Base-by-base conservation (phyloP, 2,797 vertebrate species). In the Gorsachius magnificus region DNA sequence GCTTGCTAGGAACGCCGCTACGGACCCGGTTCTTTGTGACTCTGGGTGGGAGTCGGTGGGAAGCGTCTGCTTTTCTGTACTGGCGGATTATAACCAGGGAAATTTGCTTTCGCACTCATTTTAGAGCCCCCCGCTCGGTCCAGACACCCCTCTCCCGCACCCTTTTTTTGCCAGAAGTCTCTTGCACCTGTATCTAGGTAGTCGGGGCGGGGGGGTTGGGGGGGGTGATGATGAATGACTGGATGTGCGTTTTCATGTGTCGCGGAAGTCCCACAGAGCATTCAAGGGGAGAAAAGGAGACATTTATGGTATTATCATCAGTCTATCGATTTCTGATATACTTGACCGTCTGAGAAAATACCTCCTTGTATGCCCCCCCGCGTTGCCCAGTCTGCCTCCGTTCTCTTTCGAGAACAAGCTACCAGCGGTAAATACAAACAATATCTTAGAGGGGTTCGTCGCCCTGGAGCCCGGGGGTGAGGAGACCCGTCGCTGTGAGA, bases 151-250 rank as follows among this genome's bases (percentile, higher is more conserved):
- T 70, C 75, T 88, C 83, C 68, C 5, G 4, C 83, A 81, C 21
- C 53, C n/a, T 45, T 6, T 68, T 58, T 92, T 89, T 93, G 43
- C 53, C 72, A 83, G 35, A 76, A 72, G 43, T 26, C 28, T 69
- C 65, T 76, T 95, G 83, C 96, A 97, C 96, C 93, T 97, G 95
- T 89, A 77, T 92, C n/a, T 90, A 69, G 36, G 36, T 15, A 75
- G 24, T 65, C 2, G 4, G 14, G 16, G 17, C 5, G 13, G 41
- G 41, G 6, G 20, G 35, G n/a, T 0, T 0, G 9, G 11, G 14
- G 8, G 5, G 24, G 4, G 0, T 11, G 3, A 43, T 43, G 33
- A 78, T 20, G 13, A 45, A 33, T 17, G 57, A 18, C 25, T 88
- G 22, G 45, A 16, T 71, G 17, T 36, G 13, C 54, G 10, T 83